Conservation (phyloP, 1,140 invertebrate genomes). For the Neodiprion pinetum region DNA sequence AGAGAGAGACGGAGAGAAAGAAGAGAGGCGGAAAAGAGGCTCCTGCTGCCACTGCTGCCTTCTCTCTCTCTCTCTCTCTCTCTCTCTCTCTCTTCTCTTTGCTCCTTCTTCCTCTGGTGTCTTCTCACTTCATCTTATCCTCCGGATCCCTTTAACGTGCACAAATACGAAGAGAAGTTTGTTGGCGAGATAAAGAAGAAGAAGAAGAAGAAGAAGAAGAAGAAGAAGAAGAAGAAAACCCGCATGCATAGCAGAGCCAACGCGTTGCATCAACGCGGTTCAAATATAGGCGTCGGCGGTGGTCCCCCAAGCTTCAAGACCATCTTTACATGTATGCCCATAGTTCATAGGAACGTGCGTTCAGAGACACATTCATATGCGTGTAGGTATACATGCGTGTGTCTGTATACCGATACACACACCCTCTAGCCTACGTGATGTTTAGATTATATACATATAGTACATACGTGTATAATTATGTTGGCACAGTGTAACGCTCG, state of each 20-base stretch:
- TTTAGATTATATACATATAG: neutral
- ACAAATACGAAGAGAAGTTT: conserved; percentile 21
- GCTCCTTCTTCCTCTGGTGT: neutral
- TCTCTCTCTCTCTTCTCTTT: conserved; percentile 23
- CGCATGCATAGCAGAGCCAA: conserved; percentile 12
- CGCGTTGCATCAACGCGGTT: conserved; percentile 30
- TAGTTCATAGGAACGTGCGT: too few species aligned
- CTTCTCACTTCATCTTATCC: conserved; percentile 9
- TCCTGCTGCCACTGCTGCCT: neutral
- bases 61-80: conserved; percentile 25
- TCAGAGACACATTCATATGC: too few species aligned
- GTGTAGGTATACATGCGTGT: too few species aligned
- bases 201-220: neutral
- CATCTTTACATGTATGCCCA: too few species aligned
- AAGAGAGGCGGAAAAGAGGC: neutral
- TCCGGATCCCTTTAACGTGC: neutral
- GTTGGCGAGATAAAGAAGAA: neutral
- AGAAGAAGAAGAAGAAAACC: neutral
- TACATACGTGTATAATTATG: too few species aligned
- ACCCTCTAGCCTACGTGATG: too few species aligned
- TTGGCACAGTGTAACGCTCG: too few species aligned
- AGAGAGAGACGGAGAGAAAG: conserved; percentile 2
- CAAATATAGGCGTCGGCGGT: conserved; percentile 43
- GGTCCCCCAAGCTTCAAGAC: conserved; percentile 1
- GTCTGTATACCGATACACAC: too few species aligned